Evolutionary conservation across 2,888 invertebrate species (phyloP).

Genomic region (Drosophila nr. perissopoda): DNA sequence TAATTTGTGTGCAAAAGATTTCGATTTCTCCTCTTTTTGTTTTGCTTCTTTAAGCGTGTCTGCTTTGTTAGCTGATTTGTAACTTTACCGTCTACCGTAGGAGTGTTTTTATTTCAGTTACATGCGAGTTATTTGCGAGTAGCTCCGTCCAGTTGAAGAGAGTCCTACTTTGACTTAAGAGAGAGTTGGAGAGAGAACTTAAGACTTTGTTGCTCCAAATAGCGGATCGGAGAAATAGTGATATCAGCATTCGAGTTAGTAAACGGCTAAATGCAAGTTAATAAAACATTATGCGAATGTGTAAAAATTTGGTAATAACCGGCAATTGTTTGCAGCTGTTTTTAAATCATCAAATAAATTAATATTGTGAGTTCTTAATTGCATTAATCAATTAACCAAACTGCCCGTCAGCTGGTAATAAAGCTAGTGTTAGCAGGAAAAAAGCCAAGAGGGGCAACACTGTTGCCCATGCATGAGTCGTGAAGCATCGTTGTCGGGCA

Average conservation of each 20-base stretch:
- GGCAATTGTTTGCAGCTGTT: not conserved
- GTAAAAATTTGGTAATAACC: not conserved
- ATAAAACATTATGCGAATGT: not conserved
- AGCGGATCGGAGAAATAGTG: constrained; percentile 2
- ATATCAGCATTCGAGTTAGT: constrained; percentile 1
- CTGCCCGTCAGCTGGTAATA: not conserved
- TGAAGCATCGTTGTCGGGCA: constrained; percentile 43
- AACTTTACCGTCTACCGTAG: constrained; percentile 38
- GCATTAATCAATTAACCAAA: not conserved
- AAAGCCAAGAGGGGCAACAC: constrained; percentile 12
- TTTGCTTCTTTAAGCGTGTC: constrained; percentile 59
- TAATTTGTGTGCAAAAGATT: constrained; percentile 54
- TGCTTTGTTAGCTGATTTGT: constrained; percentile 63
- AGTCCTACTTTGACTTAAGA: constrained; percentile 32
- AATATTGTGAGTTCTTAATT: not conserved
- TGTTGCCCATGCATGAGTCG: constrained; percentile 12
- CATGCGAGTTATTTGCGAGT: constrained; percentile 43
- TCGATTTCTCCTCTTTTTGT: constrained; percentile 68
- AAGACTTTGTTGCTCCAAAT: constrained; percentile 11
- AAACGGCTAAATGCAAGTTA: not conserved
- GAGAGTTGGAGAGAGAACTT: constrained; percentile 42
- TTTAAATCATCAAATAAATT: not conserved
- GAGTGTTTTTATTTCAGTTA: constrained; percentile 28
- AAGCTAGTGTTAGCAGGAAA: constrained; percentile 25
- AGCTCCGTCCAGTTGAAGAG: constrained; percentile 51